phyloP scores from a whole-genome alignment of 2,113 vertebrate genomes.

The Pionites leucogaster region DNA sequence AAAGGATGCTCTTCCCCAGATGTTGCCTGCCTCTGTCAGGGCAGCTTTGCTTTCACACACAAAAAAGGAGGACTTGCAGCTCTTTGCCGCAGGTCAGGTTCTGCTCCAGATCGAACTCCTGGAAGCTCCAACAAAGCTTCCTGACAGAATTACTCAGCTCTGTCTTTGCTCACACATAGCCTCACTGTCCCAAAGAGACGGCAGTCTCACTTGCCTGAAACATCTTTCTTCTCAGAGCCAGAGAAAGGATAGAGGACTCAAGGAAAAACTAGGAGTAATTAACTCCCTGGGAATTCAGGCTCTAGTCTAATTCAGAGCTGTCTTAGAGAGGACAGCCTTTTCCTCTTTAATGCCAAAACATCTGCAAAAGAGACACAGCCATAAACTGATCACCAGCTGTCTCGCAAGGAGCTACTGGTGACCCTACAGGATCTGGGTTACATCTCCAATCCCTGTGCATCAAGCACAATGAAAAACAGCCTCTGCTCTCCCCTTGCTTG shows the following conservation, averaged over 20 bases:
- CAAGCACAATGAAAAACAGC: neutral
- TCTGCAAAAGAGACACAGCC: neutral
- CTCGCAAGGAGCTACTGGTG: neutral
- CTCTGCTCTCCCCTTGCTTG: fast-evolving
- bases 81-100: neutral
- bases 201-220: neutral
- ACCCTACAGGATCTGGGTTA: neutral
- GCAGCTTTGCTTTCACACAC: neutral
- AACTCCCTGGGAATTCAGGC: neutral
- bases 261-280: neutral
- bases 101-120: neutral
- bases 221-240: neutral
- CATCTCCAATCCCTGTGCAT: neutral
- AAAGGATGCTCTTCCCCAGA: neutral
- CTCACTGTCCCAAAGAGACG: neutral
- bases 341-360: neutral
- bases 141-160: neutral
- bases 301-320: neutral
- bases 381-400: neutral
- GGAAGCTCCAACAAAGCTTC: neutral
- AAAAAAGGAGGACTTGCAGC: neutral
- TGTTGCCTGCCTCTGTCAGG: neutral
- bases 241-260: neutral
- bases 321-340: neutral
- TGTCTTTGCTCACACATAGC: neutral